phyloP scores from a whole-genome alignment of 2,888 invertebrate genomes.

The Papilio elwesi region DNA sequence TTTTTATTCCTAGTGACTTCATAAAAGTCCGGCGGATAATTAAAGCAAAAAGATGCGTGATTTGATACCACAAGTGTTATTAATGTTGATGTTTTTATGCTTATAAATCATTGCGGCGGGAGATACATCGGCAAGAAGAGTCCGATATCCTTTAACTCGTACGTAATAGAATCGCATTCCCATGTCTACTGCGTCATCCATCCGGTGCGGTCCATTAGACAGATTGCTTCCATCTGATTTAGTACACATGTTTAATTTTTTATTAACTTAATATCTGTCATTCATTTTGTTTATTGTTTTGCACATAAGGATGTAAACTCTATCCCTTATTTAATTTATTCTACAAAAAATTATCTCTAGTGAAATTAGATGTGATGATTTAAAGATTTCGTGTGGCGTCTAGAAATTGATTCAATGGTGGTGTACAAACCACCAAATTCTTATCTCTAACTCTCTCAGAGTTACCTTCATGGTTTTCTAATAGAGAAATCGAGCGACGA shows the following conservation, averaged over 20 bases:
- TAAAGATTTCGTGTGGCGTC: no score
- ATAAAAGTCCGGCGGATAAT: slow-evolving; percentile 22
- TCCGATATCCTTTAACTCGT: slow-evolving; percentile 33
- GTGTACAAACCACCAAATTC: no score
- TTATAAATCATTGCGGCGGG: slow-evolving; percentile 29
- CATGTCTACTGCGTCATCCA: slow-evolving; percentile 55
- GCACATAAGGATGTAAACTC: not conserved
- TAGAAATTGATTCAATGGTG: no score
- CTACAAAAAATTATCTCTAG: not conserved
- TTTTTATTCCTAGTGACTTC: slow-evolving; percentile 23
- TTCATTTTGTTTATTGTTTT: slow-evolving; percentile 14
- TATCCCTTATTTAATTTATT: not conserved
- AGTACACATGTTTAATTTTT: slow-evolving; percentile 37
- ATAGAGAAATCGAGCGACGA: no score
- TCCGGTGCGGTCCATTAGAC: slow-evolving; percentile 37
- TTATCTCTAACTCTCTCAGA: no score
- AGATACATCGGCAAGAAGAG: slow-evolving; percentile 18
- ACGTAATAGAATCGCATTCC: slow-evolving; percentile 58
- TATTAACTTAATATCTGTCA: slow-evolving; percentile 18
- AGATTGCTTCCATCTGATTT: slow-evolving; percentile 39
- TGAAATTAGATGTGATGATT: no score
- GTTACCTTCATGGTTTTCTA: no score
- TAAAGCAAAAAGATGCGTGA: slow-evolving; percentile 25
- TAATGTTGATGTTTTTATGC: slow-evolving; percentile 25
- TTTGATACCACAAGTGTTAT: slow-evolving; percentile 32